These are phyloP conservation scores for Cettia cetti DNA, from an alignment of 2,113 vertebrate species.

Conservation along the genomic window DNA sequence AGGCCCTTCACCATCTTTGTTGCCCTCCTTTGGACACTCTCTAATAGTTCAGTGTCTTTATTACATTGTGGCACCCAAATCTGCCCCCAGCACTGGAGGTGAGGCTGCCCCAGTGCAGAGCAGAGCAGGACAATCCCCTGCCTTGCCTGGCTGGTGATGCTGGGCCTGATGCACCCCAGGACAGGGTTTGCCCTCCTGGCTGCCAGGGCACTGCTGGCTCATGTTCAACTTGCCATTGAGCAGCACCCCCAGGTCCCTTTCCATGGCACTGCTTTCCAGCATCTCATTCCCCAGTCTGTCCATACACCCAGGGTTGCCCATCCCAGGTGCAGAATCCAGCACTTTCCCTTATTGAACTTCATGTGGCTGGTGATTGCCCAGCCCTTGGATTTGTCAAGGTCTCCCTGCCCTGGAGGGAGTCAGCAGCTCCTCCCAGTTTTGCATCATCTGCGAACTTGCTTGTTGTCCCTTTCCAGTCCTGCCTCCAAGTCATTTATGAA, in stretches of 20 bases:
- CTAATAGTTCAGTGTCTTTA: not conserved
- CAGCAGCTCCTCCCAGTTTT: not conserved
- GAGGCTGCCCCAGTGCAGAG: not conserved
- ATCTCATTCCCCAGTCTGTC: not conserved
- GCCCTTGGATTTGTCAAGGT: too few relatives aligned
- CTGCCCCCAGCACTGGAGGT: not conserved
- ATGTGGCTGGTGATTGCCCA: rapidly evolving
- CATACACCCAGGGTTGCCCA: rapidly evolving
- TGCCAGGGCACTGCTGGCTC: not conserved
- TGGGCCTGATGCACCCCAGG: not conserved
- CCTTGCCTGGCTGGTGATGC: not conserved
- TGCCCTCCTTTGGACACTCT: not conserved
- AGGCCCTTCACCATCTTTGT: not conserved
- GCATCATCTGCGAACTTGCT: not conserved
- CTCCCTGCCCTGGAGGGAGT: rapidly evolving
- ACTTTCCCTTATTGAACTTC: not conserved
- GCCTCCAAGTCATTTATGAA: not conserved
- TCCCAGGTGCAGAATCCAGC: not conserved
- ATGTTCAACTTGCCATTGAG: rapidly evolving
- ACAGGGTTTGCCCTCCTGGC: not conserved
- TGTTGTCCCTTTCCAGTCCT: not conserved
- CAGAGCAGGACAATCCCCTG: not conserved
- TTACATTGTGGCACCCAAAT: not conserved
- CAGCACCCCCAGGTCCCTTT: not conserved
- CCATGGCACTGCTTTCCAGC: not conserved